Evolutionary conservation across 2,797 vertebrate species (phyloP).

Genomic region (Synaphobranchus kaupii): DNA sequence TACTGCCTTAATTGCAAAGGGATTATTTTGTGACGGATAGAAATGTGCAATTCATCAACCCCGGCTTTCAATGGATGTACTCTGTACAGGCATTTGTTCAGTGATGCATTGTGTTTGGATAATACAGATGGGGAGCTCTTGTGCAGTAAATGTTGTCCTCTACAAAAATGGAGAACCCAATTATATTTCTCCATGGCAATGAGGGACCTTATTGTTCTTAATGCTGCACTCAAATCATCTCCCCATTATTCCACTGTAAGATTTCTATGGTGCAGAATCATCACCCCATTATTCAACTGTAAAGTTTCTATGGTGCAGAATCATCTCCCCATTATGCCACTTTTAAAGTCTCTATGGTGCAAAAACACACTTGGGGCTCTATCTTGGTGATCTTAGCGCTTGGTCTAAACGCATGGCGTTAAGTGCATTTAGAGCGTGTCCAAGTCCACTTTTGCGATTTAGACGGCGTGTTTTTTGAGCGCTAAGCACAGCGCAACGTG

Average conservation of each 20-base stretch:
- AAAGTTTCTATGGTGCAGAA: not conserved
- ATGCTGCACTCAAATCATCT: conserved; percentile 6
- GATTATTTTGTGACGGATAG: conserved; percentile 13
- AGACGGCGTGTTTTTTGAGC: too few species aligned
- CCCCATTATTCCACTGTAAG: not conserved
- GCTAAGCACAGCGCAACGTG: too few species aligned
- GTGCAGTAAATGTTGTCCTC: conserved; percentile 9
- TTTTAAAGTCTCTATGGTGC: not conserved
- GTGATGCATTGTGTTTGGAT: conserved; percentile 24
- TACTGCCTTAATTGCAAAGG: conserved; percentile 23
- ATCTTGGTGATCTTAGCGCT: too few species aligned
- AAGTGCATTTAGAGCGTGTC: too few species aligned
- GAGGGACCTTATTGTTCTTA: not conserved
- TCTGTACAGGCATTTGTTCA: conserved; percentile 28
- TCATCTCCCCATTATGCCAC: not conserved
- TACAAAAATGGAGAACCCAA: not conserved
- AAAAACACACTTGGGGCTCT: not conserved
- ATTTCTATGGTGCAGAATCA: not conserved
- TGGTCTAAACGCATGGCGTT: too few species aligned
- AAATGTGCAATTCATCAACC: conserved; percentile 6
- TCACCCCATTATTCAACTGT: not conserved
- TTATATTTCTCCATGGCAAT: not conserved
- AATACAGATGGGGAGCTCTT: conserved; percentile 10
- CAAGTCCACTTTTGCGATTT: too few species aligned
- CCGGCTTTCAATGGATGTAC: conserved; percentile 14